These are phyloP conservation scores for Peromyscus californicus DNA, from an alignment of 2,113 vertebrate species.

Conservation along the genomic window DNA sequence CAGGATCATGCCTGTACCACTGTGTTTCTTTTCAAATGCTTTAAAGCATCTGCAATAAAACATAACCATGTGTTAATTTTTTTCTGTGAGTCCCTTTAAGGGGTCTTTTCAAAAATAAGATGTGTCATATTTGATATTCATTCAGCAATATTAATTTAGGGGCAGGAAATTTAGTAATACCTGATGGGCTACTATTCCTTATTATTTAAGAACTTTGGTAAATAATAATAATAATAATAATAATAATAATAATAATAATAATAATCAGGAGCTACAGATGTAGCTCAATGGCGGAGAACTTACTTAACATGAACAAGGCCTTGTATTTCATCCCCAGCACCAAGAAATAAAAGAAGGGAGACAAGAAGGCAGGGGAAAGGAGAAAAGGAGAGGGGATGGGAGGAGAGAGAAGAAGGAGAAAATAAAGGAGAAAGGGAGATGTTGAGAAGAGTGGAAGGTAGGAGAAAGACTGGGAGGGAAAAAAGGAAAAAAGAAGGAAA, in stretches of 20 bases:
- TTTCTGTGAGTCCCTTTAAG: not conserved
- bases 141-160: not conserved
- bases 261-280: not conserved
- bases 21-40: not conserved
- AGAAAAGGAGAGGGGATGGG: not conserved
- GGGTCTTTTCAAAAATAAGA: not conserved
- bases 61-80: not conserved
- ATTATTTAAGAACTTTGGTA: not conserved
- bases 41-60: not conserved
- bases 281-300: not conserved
- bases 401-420: not conserved
- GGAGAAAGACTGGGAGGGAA: not conserved
- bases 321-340: not conserved
- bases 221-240: not conserved
- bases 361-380: not conserved
- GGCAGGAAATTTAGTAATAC: not conserved
- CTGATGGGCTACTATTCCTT: not conserved
- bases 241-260: not conserved
- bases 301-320: not conserved
- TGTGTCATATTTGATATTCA: not conserved
- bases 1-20: not conserved
- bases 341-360: not conserved
- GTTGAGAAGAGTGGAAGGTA: not conserved
- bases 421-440: not conserved
- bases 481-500: not conserved